Evolutionary conservation across 2,797 vertebrate genomes (phyloP), one percentile per base, ranked within the genome.

Genomic region (Acomys russatus): DNA sequence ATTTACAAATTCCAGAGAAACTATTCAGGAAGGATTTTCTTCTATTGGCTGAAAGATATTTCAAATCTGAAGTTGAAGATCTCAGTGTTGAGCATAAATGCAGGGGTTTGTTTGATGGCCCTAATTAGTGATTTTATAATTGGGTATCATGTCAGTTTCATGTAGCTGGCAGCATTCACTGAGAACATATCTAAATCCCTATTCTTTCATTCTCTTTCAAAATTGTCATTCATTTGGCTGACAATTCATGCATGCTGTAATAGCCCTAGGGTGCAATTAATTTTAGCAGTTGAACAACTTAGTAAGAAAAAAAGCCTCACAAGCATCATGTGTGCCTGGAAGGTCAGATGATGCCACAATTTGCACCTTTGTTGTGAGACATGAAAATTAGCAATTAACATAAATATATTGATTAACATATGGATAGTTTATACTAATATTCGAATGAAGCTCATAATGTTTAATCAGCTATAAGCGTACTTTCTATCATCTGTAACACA

Each of bases 351-450:
- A 89, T 92, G 89, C 71, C 92, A 97, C 64, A 98, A 93, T 98
- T 98, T 98, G 96, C 97, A 98, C 97, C 95, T 98, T 97, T 97
- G 95, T 86, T 97, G 93, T 6, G 66, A 97, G 94, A 95, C 97
- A 94, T 92, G n/a, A 71, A 98, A 97, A 98, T 97, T 96, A 98
- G 4, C n/a, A 92, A 97, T 97, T 94, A 97, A 96, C 82, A 97
- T 76, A 98, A 98, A 98, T 97, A 90, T 92, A 97, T 97, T 97
- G 96, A 98, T 98, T 97, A 98, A 98, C 93, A 98, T 98, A 97
- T 97, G 96, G 97, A 96, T 97, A 96, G 92, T 96, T 98, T 98
- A 96, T 90, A 79, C 92, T 95, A 59, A 98, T 92, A 56, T 94
- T 93, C 92, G 97, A 97, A 97, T 97, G 94, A 96, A 98, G 56